Percentiles rank a stretch among this genome's conserved stretches.
Evolutionary conservation across 2,797 vertebrate species (phyloP).

Genomic region (Pagetopsis macropterus): DNA sequence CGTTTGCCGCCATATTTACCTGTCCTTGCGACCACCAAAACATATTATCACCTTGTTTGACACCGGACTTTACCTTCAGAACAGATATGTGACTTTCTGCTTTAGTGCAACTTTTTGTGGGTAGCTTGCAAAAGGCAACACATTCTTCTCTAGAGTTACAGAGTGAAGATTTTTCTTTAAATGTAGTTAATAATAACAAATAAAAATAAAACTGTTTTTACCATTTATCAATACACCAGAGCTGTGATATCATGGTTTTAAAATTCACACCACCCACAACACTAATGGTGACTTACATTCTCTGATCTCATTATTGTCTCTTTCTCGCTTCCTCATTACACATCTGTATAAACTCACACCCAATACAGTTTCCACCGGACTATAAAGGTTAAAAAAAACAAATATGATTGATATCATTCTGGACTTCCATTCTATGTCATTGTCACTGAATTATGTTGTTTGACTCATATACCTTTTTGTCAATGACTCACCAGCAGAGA

Average conservation of each 20-base stretch:
- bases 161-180: not conserved
- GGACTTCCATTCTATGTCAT: slow-evolving; percentile 53
- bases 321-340: slow-evolving; percentile 13
- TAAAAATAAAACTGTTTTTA: not conserved
- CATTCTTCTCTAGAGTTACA: not conserved
- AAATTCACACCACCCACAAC: not conserved
- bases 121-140: not conserved
- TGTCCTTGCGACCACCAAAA: slow-evolving; percentile 67
- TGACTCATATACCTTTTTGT: slow-evolving; percentile 51
- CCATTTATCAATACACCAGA: not conserved
- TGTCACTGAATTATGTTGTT: slow-evolving; percentile 4
- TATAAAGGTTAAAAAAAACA: slow-evolving; percentile 14
- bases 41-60: slow-evolving; percentile 13
- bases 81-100: slow-evolving; percentile 3
- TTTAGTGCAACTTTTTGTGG: not conserved
- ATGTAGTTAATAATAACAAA: too few relatives aligned
- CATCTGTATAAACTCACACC: not conserved
- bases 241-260: not conserved
- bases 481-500: slow-evolving; percentile 56
- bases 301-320: not conserved
- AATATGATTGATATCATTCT: slow-evolving; percentile 42
- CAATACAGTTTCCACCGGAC: slow-evolving; percentile 34
- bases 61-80: slow-evolving; percentile 35
- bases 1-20: slow-evolving; percentile 69
- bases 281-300: not conserved